Evolutionary conservation across 2,113 vertebrate species (phyloP).

Genomic region (Bombycilla garrulus): DNA sequence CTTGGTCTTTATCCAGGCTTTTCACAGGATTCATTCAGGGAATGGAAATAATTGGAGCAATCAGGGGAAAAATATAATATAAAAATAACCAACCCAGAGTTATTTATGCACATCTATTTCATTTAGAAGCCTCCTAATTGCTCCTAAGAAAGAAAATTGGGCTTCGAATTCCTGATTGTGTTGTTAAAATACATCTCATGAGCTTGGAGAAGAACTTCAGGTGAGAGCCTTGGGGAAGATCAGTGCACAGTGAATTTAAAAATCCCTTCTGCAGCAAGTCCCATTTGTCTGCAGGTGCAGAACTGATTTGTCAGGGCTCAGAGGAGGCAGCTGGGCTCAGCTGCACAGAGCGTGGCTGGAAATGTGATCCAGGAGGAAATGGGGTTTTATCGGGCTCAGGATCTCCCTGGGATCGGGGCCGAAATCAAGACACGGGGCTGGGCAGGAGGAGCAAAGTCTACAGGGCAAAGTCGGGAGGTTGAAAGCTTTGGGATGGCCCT

Average conservation of each 20-base stretch:
- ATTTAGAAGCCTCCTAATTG: accelerated
- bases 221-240: background rate
- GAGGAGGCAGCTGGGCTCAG: background rate
- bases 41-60: background rate
- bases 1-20: background rate
- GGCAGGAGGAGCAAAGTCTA: background rate
- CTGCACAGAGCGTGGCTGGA: background rate
- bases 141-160: background rate
- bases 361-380: background rate
- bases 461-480: background rate
- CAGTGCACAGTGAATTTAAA: background rate
- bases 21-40: background rate
- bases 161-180: background rate
- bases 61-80: too few relatives aligned
- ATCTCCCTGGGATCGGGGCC: background rate
- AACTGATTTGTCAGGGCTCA: background rate
- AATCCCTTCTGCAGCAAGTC: background rate
- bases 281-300: background rate
- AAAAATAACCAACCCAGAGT: background rate
- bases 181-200: background rate
- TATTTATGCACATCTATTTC: background rate
- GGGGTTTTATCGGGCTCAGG: background rate
- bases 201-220: background rate
- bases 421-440: background rate
- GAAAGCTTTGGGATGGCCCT: background rate